Base-by-base conservation (phyloP, 2,888 invertebrate species). In the Amiota minor region DNA sequence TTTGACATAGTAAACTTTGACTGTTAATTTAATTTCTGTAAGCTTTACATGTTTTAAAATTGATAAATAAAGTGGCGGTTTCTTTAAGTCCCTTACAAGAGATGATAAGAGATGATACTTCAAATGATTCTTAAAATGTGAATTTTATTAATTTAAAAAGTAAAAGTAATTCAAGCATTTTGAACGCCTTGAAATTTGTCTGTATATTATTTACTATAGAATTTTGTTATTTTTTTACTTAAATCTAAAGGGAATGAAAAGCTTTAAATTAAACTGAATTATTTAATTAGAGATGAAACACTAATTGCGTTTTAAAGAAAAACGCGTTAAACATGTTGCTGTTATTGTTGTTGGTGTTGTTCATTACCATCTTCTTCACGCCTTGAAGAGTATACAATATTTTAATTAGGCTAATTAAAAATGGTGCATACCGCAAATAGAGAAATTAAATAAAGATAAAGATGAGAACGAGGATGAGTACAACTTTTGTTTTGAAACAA, bases 371-470 rank as follows among this genome's bases (percentile, higher is more conserved):
- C 4, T 35, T 35, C 35, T 35, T 35, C 35, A 35, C 35, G 35
- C 35, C 35, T 6, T 6, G 35, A 18, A 50, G 55, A 62, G 47
- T 49, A 71, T 50, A 74, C 45, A 35, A 35, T 35, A 35, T 35
- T 71, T 67, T 71, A 74, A 74, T 74, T 74, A 74, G 62, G 16
- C 68, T 74, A 71, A 74, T 74, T 74, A 74, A 67, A 67, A 71
- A 46, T 9, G 35, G 62, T 56, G 47, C n/a, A 12, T 18, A 47
- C 71, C 61, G 68, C 72, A 72, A 65, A 46, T 23, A 2, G 35
- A 35, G 35, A 35, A 35, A 35, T 35, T 35, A 35, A 0, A 35
- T 35, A 35, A 35, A 35, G 35, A 35, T 35, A 35, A 35, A 0
- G 35, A 6, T 3, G 23, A 23, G 23, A 23, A 1, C 6, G 35